Percentiles rank a stretch among this genome's conserved stretches.
Conservation (phyloP, 1,140 invertebrate genomes). For the Sycophaga agraensis region DNA sequence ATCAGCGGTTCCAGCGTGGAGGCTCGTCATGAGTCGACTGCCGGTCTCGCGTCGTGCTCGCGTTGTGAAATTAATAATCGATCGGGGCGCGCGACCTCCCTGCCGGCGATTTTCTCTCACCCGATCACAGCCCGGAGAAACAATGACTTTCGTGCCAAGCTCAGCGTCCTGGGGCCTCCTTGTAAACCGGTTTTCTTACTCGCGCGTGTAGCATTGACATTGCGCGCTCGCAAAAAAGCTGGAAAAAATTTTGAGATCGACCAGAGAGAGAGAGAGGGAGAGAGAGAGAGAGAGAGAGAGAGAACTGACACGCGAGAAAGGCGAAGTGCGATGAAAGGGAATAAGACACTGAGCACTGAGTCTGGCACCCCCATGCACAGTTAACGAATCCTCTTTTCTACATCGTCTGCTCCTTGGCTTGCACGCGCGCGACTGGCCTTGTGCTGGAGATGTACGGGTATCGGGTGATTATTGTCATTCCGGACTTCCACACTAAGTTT, state of each 20-base stretch:
- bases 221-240: constrained; percentile 6
- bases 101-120: background rate
- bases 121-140: background rate
- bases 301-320: background rate
- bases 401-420: no score
- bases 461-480: constrained; percentile 20
- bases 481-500: background rate
- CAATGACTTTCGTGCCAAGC: background rate
- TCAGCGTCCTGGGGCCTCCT: constrained; percentile 13
- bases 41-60: constrained; percentile 1
- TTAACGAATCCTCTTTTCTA: no score
- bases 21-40: constrained; percentile 1
- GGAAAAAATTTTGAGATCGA: constrained; percentile 8
- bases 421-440: no score
- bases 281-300: background rate
- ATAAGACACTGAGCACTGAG: no score
- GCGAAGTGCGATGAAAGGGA: no score
- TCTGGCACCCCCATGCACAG: no score
- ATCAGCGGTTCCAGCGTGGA: background rate
- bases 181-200: constrained; percentile 26
- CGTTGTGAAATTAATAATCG: constrained; percentile 31
- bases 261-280: background rate
- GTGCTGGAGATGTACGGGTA: no score
- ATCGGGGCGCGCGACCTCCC: constrained; percentile 21
- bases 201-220: constrained; percentile 17